Evolutionary conservation across 2,797 vertebrate genomes (phyloP).

Genomic region (Muscicapa comitata): DNA sequence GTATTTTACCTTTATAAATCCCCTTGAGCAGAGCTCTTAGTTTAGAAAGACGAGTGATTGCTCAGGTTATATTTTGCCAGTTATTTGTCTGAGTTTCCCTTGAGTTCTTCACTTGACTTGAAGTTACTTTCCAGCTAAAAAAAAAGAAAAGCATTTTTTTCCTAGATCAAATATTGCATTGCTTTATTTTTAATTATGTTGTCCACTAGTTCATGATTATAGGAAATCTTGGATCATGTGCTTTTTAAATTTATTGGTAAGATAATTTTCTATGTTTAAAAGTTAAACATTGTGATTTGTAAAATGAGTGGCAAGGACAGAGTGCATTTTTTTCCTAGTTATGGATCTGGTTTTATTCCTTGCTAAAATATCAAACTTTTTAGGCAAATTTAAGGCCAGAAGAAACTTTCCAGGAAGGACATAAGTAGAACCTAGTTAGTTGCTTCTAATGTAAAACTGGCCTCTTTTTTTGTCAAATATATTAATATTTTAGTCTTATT

Average conservation of each 20-base stretch:
- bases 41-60: neutral
- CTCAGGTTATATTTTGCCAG: neutral
- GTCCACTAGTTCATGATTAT: neutral
- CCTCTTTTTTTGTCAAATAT: neutral
- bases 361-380: neutral
- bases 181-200: neutral
- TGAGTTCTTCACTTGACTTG: neutral
- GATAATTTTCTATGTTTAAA: neutral
- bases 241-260: neutral
- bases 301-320: neutral
- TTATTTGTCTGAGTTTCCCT: neutral
- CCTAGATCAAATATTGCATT: neutral
- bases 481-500: neutral
- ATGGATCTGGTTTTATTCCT: neutral
- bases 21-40: neutral
- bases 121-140: neutral
- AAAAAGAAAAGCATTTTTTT: neutral
- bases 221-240: neutral
- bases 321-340: neutral
- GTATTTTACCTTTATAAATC: neutral
- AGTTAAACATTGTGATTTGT: neutral
- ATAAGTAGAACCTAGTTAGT: neutral
- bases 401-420: neutral
- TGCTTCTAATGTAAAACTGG: neutral
- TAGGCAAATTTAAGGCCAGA: neutral